Evolutionary conservation across 2,888 invertebrate species (phyloP).

Genomic region (Pyrocoelia pectoralis): DNA sequence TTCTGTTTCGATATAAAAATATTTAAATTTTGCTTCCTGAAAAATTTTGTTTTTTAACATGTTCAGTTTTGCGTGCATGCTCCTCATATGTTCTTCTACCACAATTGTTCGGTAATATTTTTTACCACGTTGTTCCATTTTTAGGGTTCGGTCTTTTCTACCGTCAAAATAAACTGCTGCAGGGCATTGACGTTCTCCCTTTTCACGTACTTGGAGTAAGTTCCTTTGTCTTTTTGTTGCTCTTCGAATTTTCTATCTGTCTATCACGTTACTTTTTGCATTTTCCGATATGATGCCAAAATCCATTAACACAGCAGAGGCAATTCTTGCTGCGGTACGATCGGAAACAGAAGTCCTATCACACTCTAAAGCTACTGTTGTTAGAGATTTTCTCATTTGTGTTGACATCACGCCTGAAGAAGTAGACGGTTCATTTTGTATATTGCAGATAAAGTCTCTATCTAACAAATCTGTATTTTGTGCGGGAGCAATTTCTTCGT

Average conservation of each 20-base stretch:
- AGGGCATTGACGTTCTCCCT: conserved; percentile 8
- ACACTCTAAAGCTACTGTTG: neutral
- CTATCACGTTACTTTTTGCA: too few species aligned
- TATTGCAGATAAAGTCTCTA: conserved; percentile 2
- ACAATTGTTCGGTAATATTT: conserved; percentile 10
- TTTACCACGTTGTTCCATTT: conserved; percentile 4
- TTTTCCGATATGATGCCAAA: too few species aligned
- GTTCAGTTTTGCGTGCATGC: too few species aligned
- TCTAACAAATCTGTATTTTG: neutral
- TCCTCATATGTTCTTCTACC: conserved; percentile 24
- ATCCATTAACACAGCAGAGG: too few species aligned
- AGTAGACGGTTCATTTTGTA: conserved; percentile 3
- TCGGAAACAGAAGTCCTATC: neutral
- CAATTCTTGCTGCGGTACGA: too few species aligned
- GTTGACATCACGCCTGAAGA: neutral
- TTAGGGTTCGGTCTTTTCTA: conserved; percentile 17
- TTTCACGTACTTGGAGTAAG: too few species aligned
- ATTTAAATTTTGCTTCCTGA: too few species aligned
- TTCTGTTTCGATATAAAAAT: too few species aligned
- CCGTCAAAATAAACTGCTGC: too few species aligned
- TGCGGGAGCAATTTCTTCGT: neutral
- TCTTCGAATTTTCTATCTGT: neutral
- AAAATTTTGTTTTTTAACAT: too few species aligned
- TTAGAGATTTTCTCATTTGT: neutral
- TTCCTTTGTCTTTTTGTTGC: too few species aligned